Evolutionary conservation across 1,140 invertebrate genomes (phyloP).

Genomic region (Drosophila novamexicana): DNA sequence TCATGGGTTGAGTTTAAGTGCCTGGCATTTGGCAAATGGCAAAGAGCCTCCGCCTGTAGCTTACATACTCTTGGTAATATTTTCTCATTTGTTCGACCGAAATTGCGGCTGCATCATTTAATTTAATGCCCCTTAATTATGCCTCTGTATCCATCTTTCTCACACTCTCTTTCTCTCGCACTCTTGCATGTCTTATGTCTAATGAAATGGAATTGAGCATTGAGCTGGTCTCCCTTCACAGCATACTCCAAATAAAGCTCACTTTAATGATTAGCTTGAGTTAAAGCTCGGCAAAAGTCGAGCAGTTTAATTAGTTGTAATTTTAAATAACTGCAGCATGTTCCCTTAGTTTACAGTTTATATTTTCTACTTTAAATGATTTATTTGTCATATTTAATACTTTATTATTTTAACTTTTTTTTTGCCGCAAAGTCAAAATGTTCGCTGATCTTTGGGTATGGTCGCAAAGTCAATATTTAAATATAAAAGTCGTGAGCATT

Average conservation of each 20-base stretch:
- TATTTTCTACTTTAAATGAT: neutral
- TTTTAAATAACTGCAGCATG: slow-evolving; percentile 1
- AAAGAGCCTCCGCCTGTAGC: slow-evolving; percentile 36
- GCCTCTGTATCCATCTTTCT: slow-evolving; percentile 2
- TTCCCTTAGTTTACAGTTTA: neutral
- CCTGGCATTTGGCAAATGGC: slow-evolving; percentile 74
- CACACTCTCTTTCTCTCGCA: neutral
- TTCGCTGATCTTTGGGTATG: slow-evolving; percentile 21
- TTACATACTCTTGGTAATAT: slow-evolving; percentile 44
- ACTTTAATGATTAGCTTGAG: neutral
- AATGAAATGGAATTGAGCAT: slow-evolving; percentile 26
- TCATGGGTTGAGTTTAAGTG: slow-evolving; percentile 57
- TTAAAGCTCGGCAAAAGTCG: neutral
- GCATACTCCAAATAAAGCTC: neutral
- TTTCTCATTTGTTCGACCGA: slow-evolving; percentile 65
- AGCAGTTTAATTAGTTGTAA: neutral
- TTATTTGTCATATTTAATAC: neutral
- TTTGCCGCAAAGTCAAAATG: neutral
- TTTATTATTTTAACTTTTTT: neutral
- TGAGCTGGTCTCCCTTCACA: neutral
- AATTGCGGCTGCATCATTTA: slow-evolving; percentile 67
- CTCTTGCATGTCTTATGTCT: neutral
- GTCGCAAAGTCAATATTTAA: neutral
- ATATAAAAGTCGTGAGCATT: too few relatives aligned
- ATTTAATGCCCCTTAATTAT: slow-evolving; percentile 69